Conservation (phyloP, 2,113 vertebrate genomes). For the Saccopteryx bilineata region DNA sequence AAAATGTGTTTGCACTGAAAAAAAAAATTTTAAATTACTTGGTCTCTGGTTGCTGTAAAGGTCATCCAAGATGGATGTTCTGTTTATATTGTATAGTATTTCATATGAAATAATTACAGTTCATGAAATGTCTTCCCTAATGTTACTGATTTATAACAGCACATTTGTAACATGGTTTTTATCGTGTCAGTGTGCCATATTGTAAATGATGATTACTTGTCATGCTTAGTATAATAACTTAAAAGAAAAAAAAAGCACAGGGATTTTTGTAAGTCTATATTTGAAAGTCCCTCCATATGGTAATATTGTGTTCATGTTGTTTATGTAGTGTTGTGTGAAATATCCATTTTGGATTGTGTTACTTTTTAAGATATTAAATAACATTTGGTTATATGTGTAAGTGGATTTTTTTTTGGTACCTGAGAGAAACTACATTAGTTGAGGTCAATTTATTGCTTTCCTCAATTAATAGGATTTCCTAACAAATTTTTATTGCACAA, state of each 20-base stretch:
- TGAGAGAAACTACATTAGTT: slow-evolving; percentile 64
- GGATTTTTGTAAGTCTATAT: slow-evolving; percentile 99
- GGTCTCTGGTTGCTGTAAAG: slow-evolving; percentile 95
- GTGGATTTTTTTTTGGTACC: slow-evolving; percentile 88
- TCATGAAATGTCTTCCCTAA: slow-evolving; percentile 99
- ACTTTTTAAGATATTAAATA: slow-evolving; percentile 99
- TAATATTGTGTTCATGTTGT: slow-evolving; percentile 97
- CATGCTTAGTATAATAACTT: slow-evolving; percentile 98
- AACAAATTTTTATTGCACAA: slow-evolving; percentile 4
- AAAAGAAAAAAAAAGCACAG: slow-evolving; percentile 93
- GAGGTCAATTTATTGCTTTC: slow-evolving; percentile 66
- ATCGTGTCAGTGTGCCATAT: slow-evolving; percentile 97
- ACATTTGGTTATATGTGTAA: slow-evolving; percentile 96
- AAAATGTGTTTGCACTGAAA: slow-evolving; percentile 97
- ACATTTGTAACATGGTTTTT: slow-evolving; percentile 98
- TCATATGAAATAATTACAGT: slow-evolving; percentile 97
- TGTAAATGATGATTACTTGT: slow-evolving; percentile 99
- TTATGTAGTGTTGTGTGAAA: slow-evolving; percentile 99
- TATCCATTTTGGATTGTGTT: slow-evolving; percentile 98
- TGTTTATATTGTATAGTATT: slow-evolving; percentile 98
- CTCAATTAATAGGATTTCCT: slow-evolving; percentile 8
- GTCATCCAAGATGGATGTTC: slow-evolving; percentile 95
- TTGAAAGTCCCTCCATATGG: slow-evolving; percentile 98
- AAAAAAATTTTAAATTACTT: slow-evolving; percentile 88
- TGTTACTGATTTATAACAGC: slow-evolving; percentile 97